These are phyloP conservation scores for Eolophus roseicapilla DNA, from an alignment of 2,113 vertebrate species.

Conservation along the genomic window DNA sequence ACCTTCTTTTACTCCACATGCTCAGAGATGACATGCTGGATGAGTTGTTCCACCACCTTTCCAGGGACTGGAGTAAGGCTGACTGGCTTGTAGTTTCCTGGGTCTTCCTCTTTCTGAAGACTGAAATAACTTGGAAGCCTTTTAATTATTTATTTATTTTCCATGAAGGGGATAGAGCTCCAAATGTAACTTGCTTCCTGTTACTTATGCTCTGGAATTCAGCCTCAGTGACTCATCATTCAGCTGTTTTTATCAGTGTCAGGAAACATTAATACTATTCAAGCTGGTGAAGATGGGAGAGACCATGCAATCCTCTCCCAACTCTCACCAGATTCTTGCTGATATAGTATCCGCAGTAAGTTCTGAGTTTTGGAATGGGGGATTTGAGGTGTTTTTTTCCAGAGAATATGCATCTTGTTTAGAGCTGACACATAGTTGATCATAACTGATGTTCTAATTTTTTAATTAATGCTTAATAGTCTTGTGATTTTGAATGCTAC, in stretches of 20 bases:
- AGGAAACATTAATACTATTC: background rate
- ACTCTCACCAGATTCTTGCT: background rate
- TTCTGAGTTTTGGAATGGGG: background rate
- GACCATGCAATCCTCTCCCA: background rate
- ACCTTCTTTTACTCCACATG: background rate
- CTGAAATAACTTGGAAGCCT: background rate
- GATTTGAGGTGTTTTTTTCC: fast-evolving
- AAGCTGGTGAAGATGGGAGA: background rate
- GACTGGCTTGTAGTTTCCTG: background rate
- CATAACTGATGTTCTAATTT: background rate
- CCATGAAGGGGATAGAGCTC: background rate
- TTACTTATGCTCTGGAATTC: background rate
- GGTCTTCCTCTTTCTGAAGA: background rate
- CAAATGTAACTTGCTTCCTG: background rate
- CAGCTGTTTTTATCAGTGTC: background rate
- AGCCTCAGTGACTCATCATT: background rate
- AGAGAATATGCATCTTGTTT: background rate
- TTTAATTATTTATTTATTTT: background rate
- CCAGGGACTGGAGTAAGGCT: background rate
- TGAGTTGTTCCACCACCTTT: background rate
- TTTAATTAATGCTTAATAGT: background rate
- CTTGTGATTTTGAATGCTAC: background rate
- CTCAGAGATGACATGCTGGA: background rate
- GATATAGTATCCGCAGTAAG: background rate
- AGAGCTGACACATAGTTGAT: background rate